Base-by-base conservation (phyloP, 2,888 invertebrate species). In the Euplagia quadripunctaria region DNA sequence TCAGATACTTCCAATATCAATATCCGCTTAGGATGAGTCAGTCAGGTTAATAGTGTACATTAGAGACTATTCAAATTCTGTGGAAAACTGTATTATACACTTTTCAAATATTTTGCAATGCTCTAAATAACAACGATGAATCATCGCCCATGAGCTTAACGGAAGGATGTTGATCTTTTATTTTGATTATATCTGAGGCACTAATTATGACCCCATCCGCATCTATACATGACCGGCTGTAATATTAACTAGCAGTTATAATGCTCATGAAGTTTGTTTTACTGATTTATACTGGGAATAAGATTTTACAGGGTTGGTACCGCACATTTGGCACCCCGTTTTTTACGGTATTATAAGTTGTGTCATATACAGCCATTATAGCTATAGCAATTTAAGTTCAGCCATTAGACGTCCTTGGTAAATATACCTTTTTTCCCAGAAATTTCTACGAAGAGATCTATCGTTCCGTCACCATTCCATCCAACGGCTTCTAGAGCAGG, bases 111-210 rank as follows among this genome's bases (percentile, higher is more conserved):
- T 46, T 46, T 46, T 46, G 6, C 43, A 61, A 61, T 31, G 58
- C 58, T 61, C 58, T 61, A 61, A 31, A 61, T 61, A 51, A 67
- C 51, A 46, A 63, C 63, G 7, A 43, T 71, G 70, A 65, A 51
- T 71, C 70, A 46, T 14, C 31, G 58, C 12, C 31, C 58, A 61
- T 12, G 58, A 61, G 20, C 14, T 20, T 42, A 65, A 20, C 65
- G 64, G 55, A 65, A 64, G 70, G 70, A 71, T 65, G 55, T 52
- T 20, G 70, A 65, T 71, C n/a, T 71, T 55, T 71, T 64, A 65
- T 64, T 65, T 20, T 55, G 64, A 71, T 64, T 64, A 63, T 43
- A 41, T 63, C 49, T n/a, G 51, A 52, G 42, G 17, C 17, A 43
- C 64, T 64, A 64, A 70, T 70, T 64, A 52, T 64, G 49, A 64